Percentiles rank a stretch among this genome's conserved stretches.
These are phyloP conservation scores for Scrobipalpa atriplicella DNA, from an alignment of 2,888 invertebrate species.

Conservation along the genomic window DNA sequence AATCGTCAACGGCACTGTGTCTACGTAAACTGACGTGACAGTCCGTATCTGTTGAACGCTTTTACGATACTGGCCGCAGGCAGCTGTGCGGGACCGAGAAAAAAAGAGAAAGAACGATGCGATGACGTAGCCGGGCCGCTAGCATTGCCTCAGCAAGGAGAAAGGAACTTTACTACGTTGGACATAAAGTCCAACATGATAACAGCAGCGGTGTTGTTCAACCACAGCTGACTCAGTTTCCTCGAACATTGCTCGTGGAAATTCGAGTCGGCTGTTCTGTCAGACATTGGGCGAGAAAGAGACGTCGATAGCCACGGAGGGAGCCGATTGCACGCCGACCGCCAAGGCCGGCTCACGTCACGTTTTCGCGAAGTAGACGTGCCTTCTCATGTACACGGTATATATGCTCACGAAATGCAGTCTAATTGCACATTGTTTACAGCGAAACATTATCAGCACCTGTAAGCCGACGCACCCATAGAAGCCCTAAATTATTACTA, in stretches of 20 bases:
- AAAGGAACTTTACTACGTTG: constrained; percentile 47
- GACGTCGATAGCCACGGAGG: constrained; percentile 57
- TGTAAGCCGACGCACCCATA: constrained; percentile 4
- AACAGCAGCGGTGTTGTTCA: constrained; percentile 33
- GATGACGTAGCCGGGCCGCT: constrained; percentile 53
- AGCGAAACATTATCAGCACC: constrained; percentile 24
- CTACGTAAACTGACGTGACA: constrained; percentile 53
- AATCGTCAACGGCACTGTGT: constrained; percentile 56
- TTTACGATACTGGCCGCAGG: constrained; percentile 74
- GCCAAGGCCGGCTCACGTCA: constrained; percentile 78
- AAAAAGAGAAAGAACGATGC: constrained; percentile 77
- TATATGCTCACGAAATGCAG: constrained; percentile 53
- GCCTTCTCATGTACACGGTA: constrained; percentile 50
- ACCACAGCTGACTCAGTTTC: constrained; percentile 74
- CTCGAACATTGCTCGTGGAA: constrained; percentile 71
- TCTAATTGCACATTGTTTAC: constrained; percentile 60
- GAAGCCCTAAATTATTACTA: background rate
- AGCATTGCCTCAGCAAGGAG: constrained; percentile 34
- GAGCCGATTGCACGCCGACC: constrained; percentile 66
- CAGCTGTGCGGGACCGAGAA: constrained; percentile 70
- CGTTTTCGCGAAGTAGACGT: constrained; percentile 74
- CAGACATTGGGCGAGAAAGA: constrained; percentile 69
- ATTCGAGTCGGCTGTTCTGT: constrained; percentile 64
- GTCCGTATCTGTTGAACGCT: constrained; percentile 65
- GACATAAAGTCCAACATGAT: constrained; percentile 56